These are phyloP conservation scores for Tympanuchus pallidicinctus DNA, from an alignment of 2,113 vertebrate genomes.

Conservation along the genomic window DNA sequence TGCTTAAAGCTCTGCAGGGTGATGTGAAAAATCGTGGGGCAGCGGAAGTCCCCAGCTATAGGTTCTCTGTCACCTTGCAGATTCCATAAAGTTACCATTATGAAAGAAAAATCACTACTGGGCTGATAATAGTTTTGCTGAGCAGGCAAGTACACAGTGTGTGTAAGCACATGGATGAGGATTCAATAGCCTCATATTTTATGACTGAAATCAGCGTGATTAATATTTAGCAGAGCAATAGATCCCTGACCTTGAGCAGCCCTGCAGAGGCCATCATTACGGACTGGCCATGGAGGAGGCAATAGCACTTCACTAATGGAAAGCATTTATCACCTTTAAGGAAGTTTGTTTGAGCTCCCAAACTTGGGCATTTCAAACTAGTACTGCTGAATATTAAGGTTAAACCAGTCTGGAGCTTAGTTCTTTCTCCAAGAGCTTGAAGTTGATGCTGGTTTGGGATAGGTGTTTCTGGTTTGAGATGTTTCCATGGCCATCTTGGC, in stretches of 20 bases:
- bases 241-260: not conserved
- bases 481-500: fast-evolving
- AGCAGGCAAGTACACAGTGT: not conserved
- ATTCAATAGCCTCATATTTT: not conserved
- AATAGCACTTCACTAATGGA: not conserved
- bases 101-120: not conserved
- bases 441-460: not conserved
- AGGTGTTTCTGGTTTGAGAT: not conserved
- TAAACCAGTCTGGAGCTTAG: not conserved
- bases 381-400: not conserved
- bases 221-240: not conserved
- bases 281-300: not conserved
- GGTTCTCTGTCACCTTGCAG: not conserved
- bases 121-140: not conserved
- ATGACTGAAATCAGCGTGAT: not conserved
- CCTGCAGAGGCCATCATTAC: not conserved
- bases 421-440: not conserved
- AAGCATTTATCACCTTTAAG: not conserved
- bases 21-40: not conserved
- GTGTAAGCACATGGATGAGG: not conserved
- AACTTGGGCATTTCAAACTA: not conserved
- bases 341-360: not conserved
- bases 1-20: not conserved
- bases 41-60: fast-evolving
- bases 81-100: not conserved